Percentiles rank a stretch among this genome's conserved stretches.
Evolutionary conservation across 2,888 invertebrate species (phyloP).

Genomic region (Nephrocerus scutellatus): DNA sequence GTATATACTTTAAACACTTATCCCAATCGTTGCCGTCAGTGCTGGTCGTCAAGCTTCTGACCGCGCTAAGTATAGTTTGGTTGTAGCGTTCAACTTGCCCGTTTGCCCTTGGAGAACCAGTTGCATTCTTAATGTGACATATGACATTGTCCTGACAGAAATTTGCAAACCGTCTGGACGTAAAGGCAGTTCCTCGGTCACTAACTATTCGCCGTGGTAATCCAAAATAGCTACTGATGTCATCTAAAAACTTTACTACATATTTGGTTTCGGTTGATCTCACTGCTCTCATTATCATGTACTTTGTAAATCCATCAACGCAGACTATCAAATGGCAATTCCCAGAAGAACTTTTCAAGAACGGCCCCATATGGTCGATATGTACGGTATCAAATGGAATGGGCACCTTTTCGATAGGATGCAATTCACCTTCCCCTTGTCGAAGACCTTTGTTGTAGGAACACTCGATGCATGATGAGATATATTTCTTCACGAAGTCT

Average conservation of each 20-base stretch:
- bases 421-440: conserved; percentile 8
- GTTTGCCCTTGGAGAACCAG: conserved; percentile 2
- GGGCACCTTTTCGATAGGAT: conserved; percentile 8
- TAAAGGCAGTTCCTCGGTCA: conserved; percentile 7
- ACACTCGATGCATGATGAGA: conserved; percentile 11
- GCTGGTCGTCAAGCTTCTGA: not conserved
- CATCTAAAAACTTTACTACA: conserved; percentile 1
- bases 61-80: not conserved
- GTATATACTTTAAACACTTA: conserved; percentile 1
- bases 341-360: conserved; percentile 5
- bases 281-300: not conserved
- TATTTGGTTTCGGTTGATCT: not conserved
- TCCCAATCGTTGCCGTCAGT: conserved; percentile 8
- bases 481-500: conserved; percentile 6
- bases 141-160: not conserved
- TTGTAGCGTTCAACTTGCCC: conserved; percentile 6
- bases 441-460: conserved; percentile 8
- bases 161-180: conserved; percentile 6
- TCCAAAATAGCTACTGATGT: conserved; percentile 10
- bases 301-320: conserved; percentile 15
- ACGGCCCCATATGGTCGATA: conserved; percentile 13
- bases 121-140: conserved; percentile 1
- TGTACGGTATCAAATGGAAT: conserved; percentile 12
- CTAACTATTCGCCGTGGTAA: conserved; percentile 4
- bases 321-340: conserved; percentile 8